Percentiles rank a stretch among this genome's conserved stretches.
Evolutionary conservation across 2,113 vertebrate genomes (phyloP).

Genomic region (Colinus virginianus): DNA sequence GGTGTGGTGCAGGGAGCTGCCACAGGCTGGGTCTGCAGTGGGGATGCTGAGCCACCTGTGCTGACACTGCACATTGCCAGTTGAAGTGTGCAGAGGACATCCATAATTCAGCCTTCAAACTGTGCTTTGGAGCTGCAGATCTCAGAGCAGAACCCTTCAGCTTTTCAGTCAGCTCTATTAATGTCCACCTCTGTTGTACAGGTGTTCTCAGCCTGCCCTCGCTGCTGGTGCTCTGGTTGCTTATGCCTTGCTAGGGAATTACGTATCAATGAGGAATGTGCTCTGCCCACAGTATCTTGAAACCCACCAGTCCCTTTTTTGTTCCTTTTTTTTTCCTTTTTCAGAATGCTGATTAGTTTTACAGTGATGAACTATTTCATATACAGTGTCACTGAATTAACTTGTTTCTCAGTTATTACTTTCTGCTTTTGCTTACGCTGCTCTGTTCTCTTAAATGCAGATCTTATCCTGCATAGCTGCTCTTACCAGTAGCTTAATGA

Average conservation of each 20-base stretch:
- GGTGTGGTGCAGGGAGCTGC: rapidly evolving
- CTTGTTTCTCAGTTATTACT: not conserved
- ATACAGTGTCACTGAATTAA: not conserved
- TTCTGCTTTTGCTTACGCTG: not conserved
- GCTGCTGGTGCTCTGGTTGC: not conserved
- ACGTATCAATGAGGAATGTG: not conserved
- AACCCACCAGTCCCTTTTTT: not conserved
- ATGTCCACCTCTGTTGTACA: not conserved
- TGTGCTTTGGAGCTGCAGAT: not conserved
- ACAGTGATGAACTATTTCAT: not conserved
- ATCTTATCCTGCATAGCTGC: not conserved
- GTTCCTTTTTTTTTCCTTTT: not conserved
- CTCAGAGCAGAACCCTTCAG: not conserved
- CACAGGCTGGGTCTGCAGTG: rapidly evolving
- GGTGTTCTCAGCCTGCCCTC: not conserved
- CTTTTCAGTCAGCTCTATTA: not conserved
- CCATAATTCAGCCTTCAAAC: not conserved
- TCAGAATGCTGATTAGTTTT: not conserved
- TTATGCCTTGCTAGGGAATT: not conserved
- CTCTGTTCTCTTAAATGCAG: not conserved
- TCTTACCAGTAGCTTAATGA: not conserved
- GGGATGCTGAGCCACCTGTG: rapidly evolving
- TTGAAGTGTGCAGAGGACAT: rapidly evolving
- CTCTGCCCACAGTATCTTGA: not conserved
- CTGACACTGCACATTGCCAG: not conserved